A percentile compares a stretch with the other conserved stretches of the same genome.
Conservation (phyloP, 1,140 invertebrate genomes). For the Scaptomyza montana region DNA sequence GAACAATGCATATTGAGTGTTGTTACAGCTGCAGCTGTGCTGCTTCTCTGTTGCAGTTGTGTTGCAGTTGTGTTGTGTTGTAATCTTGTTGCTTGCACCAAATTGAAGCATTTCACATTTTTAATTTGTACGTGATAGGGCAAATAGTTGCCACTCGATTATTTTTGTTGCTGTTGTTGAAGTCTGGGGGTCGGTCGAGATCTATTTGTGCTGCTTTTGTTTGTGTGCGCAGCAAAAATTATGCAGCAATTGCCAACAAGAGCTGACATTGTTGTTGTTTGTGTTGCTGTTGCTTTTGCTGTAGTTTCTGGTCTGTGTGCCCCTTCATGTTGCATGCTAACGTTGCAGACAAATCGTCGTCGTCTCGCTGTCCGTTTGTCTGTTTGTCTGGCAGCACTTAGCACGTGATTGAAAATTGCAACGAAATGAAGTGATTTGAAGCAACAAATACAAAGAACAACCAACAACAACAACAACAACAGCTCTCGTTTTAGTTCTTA, state of each 20-base stretch:
- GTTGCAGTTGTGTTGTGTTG: too few relatives aligned
- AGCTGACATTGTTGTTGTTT: constrained; percentile 36
- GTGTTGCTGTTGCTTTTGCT: constrained; percentile 9
- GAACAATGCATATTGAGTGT: neutral
- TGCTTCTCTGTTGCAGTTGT: constrained; percentile 10
- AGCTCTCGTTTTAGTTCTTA: constrained; percentile 36
- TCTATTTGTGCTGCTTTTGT: constrained; percentile 15
- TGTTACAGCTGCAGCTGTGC: constrained; percentile 12
- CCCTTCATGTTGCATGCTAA: constrained; percentile 64
- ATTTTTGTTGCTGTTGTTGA: neutral
- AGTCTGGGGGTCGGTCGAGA: constrained; percentile 16
- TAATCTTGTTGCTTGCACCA: constrained; percentile 42
- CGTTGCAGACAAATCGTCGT: constrained; percentile 71
- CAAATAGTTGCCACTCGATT: constrained; percentile 75
- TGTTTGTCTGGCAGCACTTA: constrained; percentile 66
- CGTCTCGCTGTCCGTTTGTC: constrained; percentile 8
- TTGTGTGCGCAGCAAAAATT: constrained; percentile 64
- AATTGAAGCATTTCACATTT: constrained; percentile 82
- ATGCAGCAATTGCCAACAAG: constrained; percentile 51
- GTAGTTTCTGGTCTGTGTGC: constrained; percentile 11
- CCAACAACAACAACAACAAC: constrained; percentile 3
- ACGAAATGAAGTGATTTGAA: constrained; percentile 73
- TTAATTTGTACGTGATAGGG: constrained; percentile 82
- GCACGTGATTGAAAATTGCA: constrained; percentile 79
- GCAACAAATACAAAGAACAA: constrained; percentile 21